Conservation (phyloP, 2,113 vertebrate species). For the Nothocercus julius region DNA sequence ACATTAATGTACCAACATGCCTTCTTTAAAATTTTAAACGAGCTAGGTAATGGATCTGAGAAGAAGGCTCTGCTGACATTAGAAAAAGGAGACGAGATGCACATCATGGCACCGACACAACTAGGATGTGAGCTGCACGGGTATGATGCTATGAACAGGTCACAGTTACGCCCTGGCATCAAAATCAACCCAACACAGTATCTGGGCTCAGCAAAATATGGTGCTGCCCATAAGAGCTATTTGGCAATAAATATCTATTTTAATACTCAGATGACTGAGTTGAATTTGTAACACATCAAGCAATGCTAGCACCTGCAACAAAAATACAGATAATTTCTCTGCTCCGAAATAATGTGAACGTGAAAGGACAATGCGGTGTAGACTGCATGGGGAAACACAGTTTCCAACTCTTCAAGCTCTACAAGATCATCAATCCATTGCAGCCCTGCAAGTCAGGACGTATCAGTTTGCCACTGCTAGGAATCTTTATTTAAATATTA, state of each 20-base stretch:
- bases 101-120: neutral
- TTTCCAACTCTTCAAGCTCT: neutral
- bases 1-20: neutral
- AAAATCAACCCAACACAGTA: neutral
- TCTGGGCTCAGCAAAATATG: neutral
- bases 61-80: neutral
- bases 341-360: neutral
- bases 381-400: neutral
- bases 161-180: accelerated
- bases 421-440: neutral
- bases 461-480: neutral
- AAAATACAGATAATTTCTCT: neutral
- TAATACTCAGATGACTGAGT: neutral
- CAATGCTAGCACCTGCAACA: neutral
- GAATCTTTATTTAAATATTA: neutral
- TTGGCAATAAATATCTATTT: neutral
- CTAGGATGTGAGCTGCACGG: neutral
- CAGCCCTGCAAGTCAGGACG: accelerated
- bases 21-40: neutral
- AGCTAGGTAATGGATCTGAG: neutral
- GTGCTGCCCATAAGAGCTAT: neutral
- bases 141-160: neutral
- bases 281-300: neutral
- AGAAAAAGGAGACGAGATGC: neutral
- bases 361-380: neutral